These are phyloP conservation scores for Cryptophagus acutangulus DNA, from an alignment of 2,888 invertebrate species.

Conservation along the genomic window DNA sequence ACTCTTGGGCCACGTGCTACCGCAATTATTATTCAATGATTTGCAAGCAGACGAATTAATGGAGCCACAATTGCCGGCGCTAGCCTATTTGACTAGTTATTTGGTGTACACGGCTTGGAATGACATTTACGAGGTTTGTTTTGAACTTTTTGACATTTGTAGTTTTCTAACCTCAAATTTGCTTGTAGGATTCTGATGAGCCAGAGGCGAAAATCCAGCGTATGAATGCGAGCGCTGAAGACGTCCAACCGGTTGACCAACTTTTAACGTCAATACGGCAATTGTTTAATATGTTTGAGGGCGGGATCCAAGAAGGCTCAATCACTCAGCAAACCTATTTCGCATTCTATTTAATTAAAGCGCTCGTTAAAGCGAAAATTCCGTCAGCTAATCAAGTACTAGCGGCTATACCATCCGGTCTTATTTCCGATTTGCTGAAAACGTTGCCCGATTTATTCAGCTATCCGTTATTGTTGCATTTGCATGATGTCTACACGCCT, in stretches of 20 bases:
- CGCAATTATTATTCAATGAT: conserved; percentile 51
- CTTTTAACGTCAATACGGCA: conserved; percentile 57
- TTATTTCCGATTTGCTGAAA: conserved; percentile 76
- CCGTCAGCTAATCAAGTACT: conserved; percentile 53
- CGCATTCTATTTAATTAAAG: conserved; percentile 70
- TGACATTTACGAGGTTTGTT: conserved; percentile 32
- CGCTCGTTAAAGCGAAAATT: conserved; percentile 71
- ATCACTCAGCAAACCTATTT: conserved; percentile 80
- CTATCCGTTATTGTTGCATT: conserved; percentile 65
- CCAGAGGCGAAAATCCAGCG: conserved; percentile 40
- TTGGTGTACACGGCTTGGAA: conserved; percentile 43
- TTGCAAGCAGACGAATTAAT: conserved; percentile 51
- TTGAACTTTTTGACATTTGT: no score
- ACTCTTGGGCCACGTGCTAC: conserved; percentile 68
- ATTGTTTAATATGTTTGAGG: conserved; percentile 65
- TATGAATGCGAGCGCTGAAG: conserved; percentile 29
- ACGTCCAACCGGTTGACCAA: conserved; percentile 29
- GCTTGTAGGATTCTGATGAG: conserved; percentile 37
- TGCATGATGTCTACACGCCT: conserved; percentile 72
- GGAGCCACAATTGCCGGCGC: conserved; percentile 72
- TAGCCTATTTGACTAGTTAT: conserved; percentile 61
- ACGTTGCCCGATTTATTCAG: conserved; percentile 72
- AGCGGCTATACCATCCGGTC: conserved; percentile 68
- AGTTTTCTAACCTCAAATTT: no score
- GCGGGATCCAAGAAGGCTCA: conserved; percentile 58